Conservation (phyloP, 2,797 vertebrate species). For the Phoeniculus purpureus region DNA sequence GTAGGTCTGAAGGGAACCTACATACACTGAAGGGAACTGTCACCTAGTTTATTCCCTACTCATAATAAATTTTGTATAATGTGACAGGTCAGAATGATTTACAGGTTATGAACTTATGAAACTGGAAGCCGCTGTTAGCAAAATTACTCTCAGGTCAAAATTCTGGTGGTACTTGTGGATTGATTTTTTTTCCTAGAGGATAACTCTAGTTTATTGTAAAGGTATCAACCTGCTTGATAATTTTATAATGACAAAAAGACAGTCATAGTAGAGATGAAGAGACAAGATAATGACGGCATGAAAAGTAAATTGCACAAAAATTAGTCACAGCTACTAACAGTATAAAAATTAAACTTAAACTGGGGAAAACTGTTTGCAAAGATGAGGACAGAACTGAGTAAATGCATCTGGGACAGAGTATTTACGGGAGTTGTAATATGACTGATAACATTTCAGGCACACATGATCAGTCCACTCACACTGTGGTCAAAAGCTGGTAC, state of each 20-base stretch:
- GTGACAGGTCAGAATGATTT: not conserved
- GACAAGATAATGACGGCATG: not conserved
- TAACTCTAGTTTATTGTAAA: not conserved
- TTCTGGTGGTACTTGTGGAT: not conserved
- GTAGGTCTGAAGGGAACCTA: not conserved
- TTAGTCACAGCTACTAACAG: not conserved
- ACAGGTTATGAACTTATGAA: not conserved
- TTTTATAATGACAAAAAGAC: not conserved
- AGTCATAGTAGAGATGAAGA: not conserved
- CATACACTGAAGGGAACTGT: not conserved
- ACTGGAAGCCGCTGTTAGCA: not conserved
- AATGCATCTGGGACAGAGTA: not conserved
- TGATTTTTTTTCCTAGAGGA: not conserved
- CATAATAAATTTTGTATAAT: not conserved
- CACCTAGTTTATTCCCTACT: not conserved
- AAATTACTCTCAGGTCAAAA: not conserved
- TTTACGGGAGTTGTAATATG: not conserved
- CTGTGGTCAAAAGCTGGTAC: not conserved
- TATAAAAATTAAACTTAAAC: not conserved
- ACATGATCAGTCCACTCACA: not conserved
- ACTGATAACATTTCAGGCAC: not conserved
- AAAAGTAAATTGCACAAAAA: not conserved
- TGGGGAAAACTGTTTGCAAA: not conserved
- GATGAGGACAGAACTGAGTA: not conserved
- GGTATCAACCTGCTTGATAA: not conserved